Evolutionary conservation across 2,888 invertebrate genomes (phyloP).

Genomic region (Elmis aenea): DNA sequence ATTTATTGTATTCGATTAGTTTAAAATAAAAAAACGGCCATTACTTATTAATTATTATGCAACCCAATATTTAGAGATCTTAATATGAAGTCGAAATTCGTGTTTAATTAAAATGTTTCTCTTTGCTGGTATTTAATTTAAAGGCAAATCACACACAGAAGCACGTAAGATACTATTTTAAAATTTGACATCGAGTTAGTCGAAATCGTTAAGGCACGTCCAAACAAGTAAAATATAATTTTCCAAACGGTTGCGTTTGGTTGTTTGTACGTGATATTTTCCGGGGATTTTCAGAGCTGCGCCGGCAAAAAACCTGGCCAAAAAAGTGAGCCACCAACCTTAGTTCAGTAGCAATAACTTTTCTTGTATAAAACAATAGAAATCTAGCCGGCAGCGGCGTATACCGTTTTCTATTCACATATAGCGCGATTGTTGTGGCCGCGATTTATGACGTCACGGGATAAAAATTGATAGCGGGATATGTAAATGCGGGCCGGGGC

Average conservation of each 20-base stretch:
- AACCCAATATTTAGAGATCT: too few species aligned
- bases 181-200: too few species aligned
- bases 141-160: too few species aligned
- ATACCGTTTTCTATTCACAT: constrained; percentile 28
- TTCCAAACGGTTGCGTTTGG: constrained; percentile 14
- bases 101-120: too few species aligned
- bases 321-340: too few species aligned
- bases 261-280: constrained; percentile 19
- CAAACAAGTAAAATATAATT: constrained; percentile 13
- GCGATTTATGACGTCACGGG: constrained; percentile 37
- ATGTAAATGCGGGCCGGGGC: constrained; percentile 36
- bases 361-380: constrained; percentile 21
- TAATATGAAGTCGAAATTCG: too few species aligned
- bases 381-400: constrained; percentile 13
- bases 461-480: constrained; percentile 40
- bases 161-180: too few species aligned
- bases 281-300: constrained; percentile 11
- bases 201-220: too few species aligned
- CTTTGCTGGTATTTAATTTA: too few species aligned
- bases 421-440: constrained; percentile 30
- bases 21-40: too few species aligned
- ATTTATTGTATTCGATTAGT: too few species aligned
- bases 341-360: constrained; percentile 16
- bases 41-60: too few species aligned
- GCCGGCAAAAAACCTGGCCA: constrained; percentile 9